Evolutionary conservation across 2,797 vertebrate species (phyloP), one percentile per base, ranked within the genome.

Genomic region (Anabas testudineus): DNA sequence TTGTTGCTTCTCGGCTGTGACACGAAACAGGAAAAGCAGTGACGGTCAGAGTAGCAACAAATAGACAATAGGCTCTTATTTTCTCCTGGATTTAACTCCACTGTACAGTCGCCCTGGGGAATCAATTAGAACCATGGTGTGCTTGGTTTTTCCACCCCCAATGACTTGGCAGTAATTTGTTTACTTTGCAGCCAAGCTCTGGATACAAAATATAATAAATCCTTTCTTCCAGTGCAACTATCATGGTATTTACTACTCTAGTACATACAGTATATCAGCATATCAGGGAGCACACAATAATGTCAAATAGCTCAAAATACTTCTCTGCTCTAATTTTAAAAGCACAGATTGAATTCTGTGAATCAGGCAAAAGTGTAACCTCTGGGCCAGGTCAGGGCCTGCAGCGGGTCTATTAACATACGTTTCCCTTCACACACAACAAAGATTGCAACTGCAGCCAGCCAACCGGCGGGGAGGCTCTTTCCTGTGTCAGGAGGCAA

Each of bases 101-200:
- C 65, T 57, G 72, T 80, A 84, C 75, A 65, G 56, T 16, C 30
- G 68, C 90, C 80, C 79, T 1, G 14, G 86, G 87, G 92, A 88
- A 85, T 90, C 87, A 89, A 93, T 92, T 92, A 92, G 83, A 83
- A 82, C 61, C 65, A 58, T 42, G 60, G 71, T 59, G 70, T 21
- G 75, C 80, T 75, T 54, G 71, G 53, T 69, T 83, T 84, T 85
- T 84, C 80, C 74, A 76, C 75, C 74, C 71, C 83, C 63, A 67
- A 64, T 88, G 81, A 84, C 81, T 88, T 74, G 71, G 67, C 70
- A 81, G 72, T 88, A 84, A 90, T 90, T 83, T 87, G 86, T 92
- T 93, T 89, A 90, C 89, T 90, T 88, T 82, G 56, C 86, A 85
- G 74, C 65, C 59, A 32, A 82, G 67, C 73, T 46, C 39, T 70